Percentiles rank a stretch among this genome's conserved stretches.
phyloP scores from a whole-genome alignment of 2,113 vertebrate genomes.

The Rattus norvegicus region GRCr8 NC_086021.1:46686001-46686500 shows the following conservation, averaged over 20 bases:
- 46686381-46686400: background rate
- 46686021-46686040: background rate
- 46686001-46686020: background rate
- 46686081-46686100: background rate
- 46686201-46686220: too few relatives aligned
- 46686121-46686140: background rate
- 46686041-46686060: background rate
- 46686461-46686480: background rate
- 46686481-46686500: background rate
- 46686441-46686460: background rate
- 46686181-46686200: too few relatives aligned
- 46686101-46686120: background rate
- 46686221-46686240: too few relatives aligned
- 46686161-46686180: too few relatives aligned
- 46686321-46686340: too few relatives aligned
- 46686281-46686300: too few relatives aligned
- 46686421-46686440: background rate
- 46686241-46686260: too few relatives aligned
- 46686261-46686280: too few relatives aligned
- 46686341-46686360: too few relatives aligned
- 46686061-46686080: background rate
- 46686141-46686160: too few relatives aligned
- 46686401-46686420: background rate
- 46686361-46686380: too few relatives aligned
- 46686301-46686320: too few relatives aligned